Conservation (phyloP, 2,888 invertebrate species). For the Catocala fraxini region DNA sequence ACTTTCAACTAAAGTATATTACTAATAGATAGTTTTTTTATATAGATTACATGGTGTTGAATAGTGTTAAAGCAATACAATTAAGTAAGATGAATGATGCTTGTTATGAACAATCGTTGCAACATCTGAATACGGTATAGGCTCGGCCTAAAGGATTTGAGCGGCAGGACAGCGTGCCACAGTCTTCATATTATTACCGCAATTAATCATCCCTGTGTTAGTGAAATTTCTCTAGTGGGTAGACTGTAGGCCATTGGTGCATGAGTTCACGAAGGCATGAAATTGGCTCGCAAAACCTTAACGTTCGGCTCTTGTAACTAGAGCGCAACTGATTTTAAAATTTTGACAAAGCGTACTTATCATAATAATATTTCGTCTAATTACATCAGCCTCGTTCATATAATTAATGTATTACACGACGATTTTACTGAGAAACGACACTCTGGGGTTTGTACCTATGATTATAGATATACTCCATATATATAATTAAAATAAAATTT, state of each 20-base stretch:
- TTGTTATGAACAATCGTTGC: conserved; percentile 36
- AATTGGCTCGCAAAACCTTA: conserved; percentile 83
- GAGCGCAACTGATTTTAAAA: conserved; percentile 71
- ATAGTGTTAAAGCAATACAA: conserved; percentile 22
- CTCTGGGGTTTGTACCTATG: neutral
- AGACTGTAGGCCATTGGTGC: conserved; percentile 74
- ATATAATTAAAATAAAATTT: conserved; percentile 1
- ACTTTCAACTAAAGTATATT: too few relatives aligned
- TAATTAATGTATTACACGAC: conserved; percentile 17
- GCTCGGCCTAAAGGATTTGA: conserved; percentile 43
- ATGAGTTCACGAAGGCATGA: conserved; percentile 84
- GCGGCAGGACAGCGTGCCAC: conserved; percentile 68
- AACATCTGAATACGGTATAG: conserved; percentile 25
- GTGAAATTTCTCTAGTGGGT: conserved; percentile 82
- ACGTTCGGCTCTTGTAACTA: conserved; percentile 69
- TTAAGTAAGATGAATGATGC: conserved; percentile 38
- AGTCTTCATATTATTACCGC: conserved; percentile 81
- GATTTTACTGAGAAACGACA: conserved; percentile 11
- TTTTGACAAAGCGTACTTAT: conserved; percentile 44
- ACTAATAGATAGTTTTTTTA: too few relatives aligned
- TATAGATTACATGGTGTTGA: neutral
- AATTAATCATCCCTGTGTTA: conserved; percentile 87
- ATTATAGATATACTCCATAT: neutral
- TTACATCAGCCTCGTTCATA: conserved; percentile 34
- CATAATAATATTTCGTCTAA: conserved; percentile 40